Evolutionary conservation across 2,113 vertebrate genomes (phyloP).

Genomic region (Hippocampus comes): DNA sequence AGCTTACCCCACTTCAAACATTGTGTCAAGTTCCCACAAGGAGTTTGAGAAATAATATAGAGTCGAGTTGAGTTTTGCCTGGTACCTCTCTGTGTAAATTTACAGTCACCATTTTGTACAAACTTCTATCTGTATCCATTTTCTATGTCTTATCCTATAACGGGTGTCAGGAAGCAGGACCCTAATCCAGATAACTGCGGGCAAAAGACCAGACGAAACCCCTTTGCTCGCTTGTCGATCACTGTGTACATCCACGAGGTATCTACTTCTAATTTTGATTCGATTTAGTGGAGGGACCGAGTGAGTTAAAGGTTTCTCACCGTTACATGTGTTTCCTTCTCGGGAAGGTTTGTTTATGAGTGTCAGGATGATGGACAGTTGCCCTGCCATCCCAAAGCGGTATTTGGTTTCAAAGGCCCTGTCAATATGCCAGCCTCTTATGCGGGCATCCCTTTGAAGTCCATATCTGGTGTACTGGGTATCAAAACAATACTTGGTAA

Average conservation of each 20-base stretch:
- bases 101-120: background rate
- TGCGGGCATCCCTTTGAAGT: constrained; percentile 66
- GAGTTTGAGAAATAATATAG: background rate
- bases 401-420: constrained; percentile 68
- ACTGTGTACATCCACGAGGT: background rate
- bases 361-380: constrained; percentile 54
- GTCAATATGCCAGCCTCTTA: constrained; percentile 40
- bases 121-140: background rate
- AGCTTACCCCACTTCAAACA: too few relatives aligned
- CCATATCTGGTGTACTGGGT: constrained; percentile 44
- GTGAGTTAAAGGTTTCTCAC: constrained; percentile 9
- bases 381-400: constrained; percentile 69
- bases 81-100: background rate
- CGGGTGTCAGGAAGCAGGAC: background rate
- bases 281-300: background rate
- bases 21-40: too few relatives aligned
- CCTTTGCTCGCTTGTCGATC: background rate
- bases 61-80: background rate
- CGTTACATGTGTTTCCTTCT: constrained; percentile 24
- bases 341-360: constrained; percentile 35
- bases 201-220: background rate
- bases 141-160: background rate
- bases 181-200: background rate
- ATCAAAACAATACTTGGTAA: constrained; percentile 65
- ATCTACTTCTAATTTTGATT: background rate